Percentiles rank a stretch among this genome's conserved stretches.
These are phyloP conservation scores for Scomberomorus guttatus DNA, from an alignment of 2,797 vertebrate species.

Conservation along the genomic window DNA sequence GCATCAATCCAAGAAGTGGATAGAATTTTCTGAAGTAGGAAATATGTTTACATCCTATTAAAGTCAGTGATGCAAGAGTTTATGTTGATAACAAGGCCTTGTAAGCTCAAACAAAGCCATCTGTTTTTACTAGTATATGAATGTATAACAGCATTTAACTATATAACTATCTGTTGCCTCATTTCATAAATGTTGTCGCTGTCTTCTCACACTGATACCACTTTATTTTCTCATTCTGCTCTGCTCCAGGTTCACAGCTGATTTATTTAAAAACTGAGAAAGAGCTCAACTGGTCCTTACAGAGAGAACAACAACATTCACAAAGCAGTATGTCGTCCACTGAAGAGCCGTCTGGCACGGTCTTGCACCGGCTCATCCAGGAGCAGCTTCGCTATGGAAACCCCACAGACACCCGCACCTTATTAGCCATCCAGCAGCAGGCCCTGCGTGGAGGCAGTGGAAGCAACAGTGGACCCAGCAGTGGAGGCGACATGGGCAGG, in stretches of 20 bases:
- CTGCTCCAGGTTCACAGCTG: constrained; percentile 67
- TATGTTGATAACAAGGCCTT: neutral
- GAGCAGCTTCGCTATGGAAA: constrained; percentile 98
- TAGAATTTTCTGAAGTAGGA: neutral
- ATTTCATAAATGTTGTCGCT: neutral
- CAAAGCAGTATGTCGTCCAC: constrained; percentile 90
- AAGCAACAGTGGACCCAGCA: constrained; percentile 89
- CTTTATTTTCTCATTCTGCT: constrained; percentile 15
- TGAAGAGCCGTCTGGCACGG: constrained; percentile 96
- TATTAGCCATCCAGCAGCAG: constrained; percentile 96
- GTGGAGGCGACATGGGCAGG: constrained; percentile 79
- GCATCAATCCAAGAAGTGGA: neutral
- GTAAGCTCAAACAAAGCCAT: neutral
- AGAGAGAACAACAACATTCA: constrained; percentile 44
- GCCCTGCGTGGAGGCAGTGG: constrained; percentile 84
- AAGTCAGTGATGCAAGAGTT: constrained; percentile 1
- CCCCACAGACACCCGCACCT: constrained; percentile 95
- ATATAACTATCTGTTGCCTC: neutral
- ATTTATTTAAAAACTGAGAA: constrained; percentile 36
- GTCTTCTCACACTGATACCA: constrained; percentile 10
- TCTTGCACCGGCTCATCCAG: constrained; percentile 98
- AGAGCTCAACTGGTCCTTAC: constrained; percentile 48
- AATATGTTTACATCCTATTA: neutral
- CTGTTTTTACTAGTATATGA: neutral
- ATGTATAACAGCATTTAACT: neutral